Base-by-base conservation (phyloP, 2,797 vertebrate genomes). In the Periophthalmus magnuspinnatus region DNA sequence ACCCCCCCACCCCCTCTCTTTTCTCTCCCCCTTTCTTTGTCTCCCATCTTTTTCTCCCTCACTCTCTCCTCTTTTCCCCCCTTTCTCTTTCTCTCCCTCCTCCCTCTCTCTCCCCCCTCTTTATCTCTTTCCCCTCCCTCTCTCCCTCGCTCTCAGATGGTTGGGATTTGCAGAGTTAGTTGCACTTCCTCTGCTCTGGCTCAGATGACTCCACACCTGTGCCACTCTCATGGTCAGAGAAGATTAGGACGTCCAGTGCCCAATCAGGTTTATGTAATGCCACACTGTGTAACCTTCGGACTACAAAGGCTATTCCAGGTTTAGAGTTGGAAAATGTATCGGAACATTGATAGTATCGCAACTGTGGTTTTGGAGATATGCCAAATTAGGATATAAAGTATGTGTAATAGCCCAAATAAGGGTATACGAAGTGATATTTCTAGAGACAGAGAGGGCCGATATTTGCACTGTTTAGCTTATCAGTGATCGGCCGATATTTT, bases 131-230 rank as follows among this genome's bases (percentile, higher is more conserved):
- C 9, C 6, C 3, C 16, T 10, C n/a, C 16, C 16, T 2, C 8
- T 21, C n/a, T 21, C n/a, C n/a, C 65, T 34, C 59, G 45, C 66
- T 50, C 52, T 38, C 72, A 58, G 50, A 57, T 57, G 0, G 69
- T 60, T 21, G 56, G 82, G 84, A 85, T 84, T 85, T 84, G 81
- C 76, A 77, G 85, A 75, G 85, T 87, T 88, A 79, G 76, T 86
- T 55, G 28, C 56, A 75, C 71, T 81, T 88, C 84, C 74, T 55
- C 28, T 61, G 65, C 81, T 78, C 75, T 68, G 55, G 13, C 59
- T 61, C 67, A 34, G 34, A 79, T 81, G 68, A 64, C 81, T 64
- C 41, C 41, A 7, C 78, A 76, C 70, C 66, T 74, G 80, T 66
- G 48, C 50, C 64, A 32, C 45, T 5, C 45, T 32, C 41, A 48